Evolutionary conservation across 2,888 invertebrate species (phyloP), one percentile per base, ranked within the genome.

Genomic region (Cerastis rubricosa): DNA sequence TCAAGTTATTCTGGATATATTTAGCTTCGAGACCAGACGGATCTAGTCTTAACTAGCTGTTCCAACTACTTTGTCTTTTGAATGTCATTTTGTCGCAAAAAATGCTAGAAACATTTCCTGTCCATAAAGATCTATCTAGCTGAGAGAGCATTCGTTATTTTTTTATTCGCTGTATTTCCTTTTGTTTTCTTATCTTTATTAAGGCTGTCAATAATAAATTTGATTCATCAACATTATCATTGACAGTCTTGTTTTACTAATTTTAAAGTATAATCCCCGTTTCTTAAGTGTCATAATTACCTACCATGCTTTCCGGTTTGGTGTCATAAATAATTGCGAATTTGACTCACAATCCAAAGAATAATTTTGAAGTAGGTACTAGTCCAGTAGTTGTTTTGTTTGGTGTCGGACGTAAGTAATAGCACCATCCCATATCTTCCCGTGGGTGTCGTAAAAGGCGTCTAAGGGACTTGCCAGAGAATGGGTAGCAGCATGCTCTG

Each of bases 31-130:
- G 35, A 35, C 9, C 40, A 81, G 29, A 61, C 51, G 45, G 45
- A 78, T 80, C 57, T 72, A 61, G 66, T 6, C 22, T 59, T 17
- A 45, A 59, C 65, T 22, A n/a, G 19, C n/a, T 61, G 68, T 66
- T 51, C n/a, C 35, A 29, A 61, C 47, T 40, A 78, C 63, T 71
- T 80, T 71, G 83, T 77, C 66, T 71, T 51, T 67, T 81, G 61
- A 81, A 77, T 81, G 78, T 81, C 67, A 78, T 68, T 83, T 83
- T 64, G 59, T 47, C 59, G 57, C 71, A 81, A 81, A 76, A 81
- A 68, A 54, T 29, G 12, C 35, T 61, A 57, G 45, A 47, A 59
- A 47, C 59, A 69, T 51, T 83, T 81, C 80, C 80, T 25, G 77
- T 64, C 29, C 29, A 25, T 65, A 63, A 12, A 77, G 61, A 83